A percentile compares a stretch with the other conserved stretches of the same genome.
Evolutionary conservation across 2,888 invertebrate genomes (phyloP).

Genomic region (Synanthedon andrenaeformis): DNA sequence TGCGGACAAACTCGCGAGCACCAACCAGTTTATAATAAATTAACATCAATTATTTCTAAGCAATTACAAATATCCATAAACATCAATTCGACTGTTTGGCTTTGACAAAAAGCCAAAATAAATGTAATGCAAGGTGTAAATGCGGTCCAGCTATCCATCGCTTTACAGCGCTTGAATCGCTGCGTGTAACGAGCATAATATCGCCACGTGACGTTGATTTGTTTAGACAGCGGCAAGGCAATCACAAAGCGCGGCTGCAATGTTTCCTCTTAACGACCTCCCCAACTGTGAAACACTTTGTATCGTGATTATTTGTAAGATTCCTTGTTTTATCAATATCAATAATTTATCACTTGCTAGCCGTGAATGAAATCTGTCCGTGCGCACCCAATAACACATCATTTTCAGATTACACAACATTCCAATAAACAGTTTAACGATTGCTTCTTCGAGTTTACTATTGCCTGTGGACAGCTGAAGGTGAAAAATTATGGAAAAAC

Average conservation of each 20-base stretch:
- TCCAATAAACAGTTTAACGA: no score
- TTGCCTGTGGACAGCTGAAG: no score
- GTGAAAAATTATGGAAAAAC: no score
- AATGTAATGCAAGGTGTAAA: no score
- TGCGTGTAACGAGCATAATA: conserved; percentile 10
- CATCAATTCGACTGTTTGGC: no score
- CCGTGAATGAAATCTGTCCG: conserved; percentile 53
- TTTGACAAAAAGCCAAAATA: no score
- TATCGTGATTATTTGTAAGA: conserved; percentile 55
- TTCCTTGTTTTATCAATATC: conserved; percentile 68
- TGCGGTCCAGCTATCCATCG: conserved; percentile 1
- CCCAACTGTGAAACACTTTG: conserved; percentile 63
- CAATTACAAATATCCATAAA: no score
- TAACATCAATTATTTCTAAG: no score
- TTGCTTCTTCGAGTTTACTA: no score
- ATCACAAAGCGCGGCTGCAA: conserved; percentile 61
- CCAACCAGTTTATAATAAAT: no score
- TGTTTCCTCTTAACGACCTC: conserved; percentile 60
- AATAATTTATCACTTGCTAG: conserved; percentile 57
- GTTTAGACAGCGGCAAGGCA: conserved; percentile 60
- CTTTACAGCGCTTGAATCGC: conserved; percentile 19
- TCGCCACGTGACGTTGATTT: conserved; percentile 30
- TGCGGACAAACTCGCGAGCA: no score
- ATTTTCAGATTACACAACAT: conserved; percentile 12
- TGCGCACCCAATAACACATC: conserved; percentile 28